Evolutionary conservation across 2,797 vertebrate species (phyloP).

Genomic region (Phrynocephalus guinanensis): DNA sequence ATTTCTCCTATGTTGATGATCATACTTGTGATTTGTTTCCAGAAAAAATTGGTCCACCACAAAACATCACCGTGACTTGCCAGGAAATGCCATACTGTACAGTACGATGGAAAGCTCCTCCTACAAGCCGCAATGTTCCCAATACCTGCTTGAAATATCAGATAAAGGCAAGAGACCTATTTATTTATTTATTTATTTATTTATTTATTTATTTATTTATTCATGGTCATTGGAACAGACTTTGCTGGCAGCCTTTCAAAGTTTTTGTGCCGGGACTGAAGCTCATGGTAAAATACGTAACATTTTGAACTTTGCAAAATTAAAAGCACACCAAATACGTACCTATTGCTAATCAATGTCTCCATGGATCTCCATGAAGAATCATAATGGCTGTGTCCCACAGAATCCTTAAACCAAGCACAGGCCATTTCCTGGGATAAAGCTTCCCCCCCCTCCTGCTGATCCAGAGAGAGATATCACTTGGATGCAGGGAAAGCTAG

Average conservation of each 20-base stretch:
- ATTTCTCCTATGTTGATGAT: not conserved
- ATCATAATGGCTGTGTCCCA: not conserved
- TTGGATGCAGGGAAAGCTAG: not conserved
- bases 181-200: no score
- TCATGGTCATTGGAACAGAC: not conserved
- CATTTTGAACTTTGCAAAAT: not conserved
- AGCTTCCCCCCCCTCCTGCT: no score
- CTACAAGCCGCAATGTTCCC: accelerated
- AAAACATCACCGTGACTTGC: slow-evolving; percentile 55
- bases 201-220: no score
- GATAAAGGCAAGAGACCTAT: slow-evolving; percentile 49
- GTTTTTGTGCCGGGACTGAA: not conserved
- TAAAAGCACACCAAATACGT: not conserved
- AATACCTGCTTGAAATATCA: slow-evolving; percentile 48
- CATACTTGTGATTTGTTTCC: not conserved
- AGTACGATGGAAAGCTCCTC: slow-evolving; percentile 63
- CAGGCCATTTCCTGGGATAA: not conserved
- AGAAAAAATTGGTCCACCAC: slow-evolving; percentile 69
- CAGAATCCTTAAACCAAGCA: not conserved
- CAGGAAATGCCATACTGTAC: slow-evolving; percentile 32
- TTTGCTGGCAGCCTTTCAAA: not conserved
- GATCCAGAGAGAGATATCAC: not conserved
- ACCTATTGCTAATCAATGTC: not conserved
- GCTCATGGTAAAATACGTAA: not conserved
- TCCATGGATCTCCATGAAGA: not conserved